phyloP scores from a whole-genome alignment of 1,140 invertebrate species.

The Pollicipes pollicipes region DNA sequence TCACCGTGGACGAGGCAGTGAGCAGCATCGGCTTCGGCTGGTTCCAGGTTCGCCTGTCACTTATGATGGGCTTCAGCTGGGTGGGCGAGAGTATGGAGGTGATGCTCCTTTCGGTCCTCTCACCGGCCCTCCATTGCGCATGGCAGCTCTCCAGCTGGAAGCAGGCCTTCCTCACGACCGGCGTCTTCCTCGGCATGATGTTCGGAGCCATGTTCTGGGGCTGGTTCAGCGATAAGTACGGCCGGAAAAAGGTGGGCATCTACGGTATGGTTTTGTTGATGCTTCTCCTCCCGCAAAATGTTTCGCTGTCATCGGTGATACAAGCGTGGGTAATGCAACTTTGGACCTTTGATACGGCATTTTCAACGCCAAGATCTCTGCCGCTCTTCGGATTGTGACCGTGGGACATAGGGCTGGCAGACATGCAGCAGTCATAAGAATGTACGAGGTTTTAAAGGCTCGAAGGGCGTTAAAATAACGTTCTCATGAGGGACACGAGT shows the following conservation, averaged over 20 bases:
- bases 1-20: constrained; percentile 81
- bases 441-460: no score
- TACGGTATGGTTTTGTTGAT: no score
- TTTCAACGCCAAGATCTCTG: no score
- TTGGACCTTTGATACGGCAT: no score
- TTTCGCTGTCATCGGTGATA: no score
- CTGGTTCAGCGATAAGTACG: constrained; percentile 83
- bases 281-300: no score
- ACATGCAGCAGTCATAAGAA: no score
- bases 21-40: constrained; percentile 86
- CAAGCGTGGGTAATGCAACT: no score
- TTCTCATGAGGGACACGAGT: no score
- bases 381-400: no score
- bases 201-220: constrained; percentile 89
- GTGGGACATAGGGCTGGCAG: no score
- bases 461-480: no score
- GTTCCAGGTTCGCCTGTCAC: constrained; percentile 79
- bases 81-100: constrained; percentile 98
- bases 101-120: constrained; percentile 84
- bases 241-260: constrained; percentile 41
- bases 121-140: constrained; percentile 78
- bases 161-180: constrained; percentile 53
- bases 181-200: constrained; percentile 60
- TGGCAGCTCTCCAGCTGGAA: constrained; percentile 73
- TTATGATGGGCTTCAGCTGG: constrained; percentile 74